These are phyloP conservation scores for Plusia festucae DNA, from an alignment of 2,888 invertebrate species.

Conservation along the genomic window DNA sequence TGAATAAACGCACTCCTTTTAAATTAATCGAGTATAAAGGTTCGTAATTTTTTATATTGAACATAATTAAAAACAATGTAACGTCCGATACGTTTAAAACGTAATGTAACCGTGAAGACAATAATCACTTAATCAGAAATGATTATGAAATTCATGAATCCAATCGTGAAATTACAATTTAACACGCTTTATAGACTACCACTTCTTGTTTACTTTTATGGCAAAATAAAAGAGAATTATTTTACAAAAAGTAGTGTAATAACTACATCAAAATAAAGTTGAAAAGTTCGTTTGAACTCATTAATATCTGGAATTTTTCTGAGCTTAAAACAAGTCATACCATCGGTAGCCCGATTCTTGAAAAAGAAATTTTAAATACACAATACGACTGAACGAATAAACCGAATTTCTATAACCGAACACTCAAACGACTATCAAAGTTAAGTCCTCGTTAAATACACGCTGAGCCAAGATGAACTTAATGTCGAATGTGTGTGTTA, in stretches of 20 bases:
- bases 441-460: no score
- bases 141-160: not conserved
- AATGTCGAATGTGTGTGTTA: no score
- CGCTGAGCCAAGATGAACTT: no score
- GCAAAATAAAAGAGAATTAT: not conserved
- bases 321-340: no score
- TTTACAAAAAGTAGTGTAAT: not conserved
- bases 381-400: no score
- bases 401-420: no score
- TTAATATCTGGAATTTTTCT: not conserved
- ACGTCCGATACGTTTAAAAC: not conserved
- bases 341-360: no score
- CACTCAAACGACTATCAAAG: no score
- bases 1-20: no score
- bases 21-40: not conserved
- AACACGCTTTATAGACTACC: not conserved
- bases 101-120: conserved; percentile 3
- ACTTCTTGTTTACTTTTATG: not conserved
- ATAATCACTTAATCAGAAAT: conserved; percentile 7
- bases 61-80: not conserved
- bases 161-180: not conserved
- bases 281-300: not conserved
- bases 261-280: not conserved
- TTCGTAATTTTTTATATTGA: not conserved
- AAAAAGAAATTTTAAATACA: no score